These are phyloP conservation scores for Crematogaster levior DNA, from an alignment of 2,888 invertebrate species.

Conservation along the genomic window DNA sequence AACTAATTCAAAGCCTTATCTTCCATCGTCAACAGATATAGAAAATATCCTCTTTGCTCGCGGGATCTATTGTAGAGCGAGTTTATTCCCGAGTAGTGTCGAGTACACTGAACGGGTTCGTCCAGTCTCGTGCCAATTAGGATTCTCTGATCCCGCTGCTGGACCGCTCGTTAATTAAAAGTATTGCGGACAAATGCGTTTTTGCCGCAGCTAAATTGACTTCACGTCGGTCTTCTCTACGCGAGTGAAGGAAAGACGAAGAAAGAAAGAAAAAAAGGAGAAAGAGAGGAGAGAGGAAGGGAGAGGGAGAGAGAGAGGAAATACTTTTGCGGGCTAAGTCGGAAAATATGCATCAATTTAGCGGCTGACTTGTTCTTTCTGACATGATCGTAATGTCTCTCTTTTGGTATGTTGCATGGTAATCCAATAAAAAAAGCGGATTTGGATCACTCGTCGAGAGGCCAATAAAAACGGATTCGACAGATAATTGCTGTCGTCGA, in stretches of 20 bases:
- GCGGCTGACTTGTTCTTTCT: not conserved
- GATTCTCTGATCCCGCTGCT: slow-evolving; percentile 43
- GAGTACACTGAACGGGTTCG: slow-evolving; percentile 32
- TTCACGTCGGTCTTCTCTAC: slow-evolving; percentile 32
- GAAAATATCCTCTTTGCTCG: slow-evolving; percentile 28
- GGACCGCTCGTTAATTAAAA: slow-evolving; percentile 65
- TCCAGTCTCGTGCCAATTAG: slow-evolving; percentile 60
- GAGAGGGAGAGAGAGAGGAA: not conserved
- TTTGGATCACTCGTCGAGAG: not conserved
- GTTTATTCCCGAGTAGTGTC: slow-evolving; percentile 48
- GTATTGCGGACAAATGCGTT: slow-evolving; percentile 64
- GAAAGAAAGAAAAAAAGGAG: not conserved
- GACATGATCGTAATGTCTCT: not conserved
- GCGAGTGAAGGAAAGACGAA: slow-evolving; percentile 16
- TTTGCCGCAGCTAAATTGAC: slow-evolving; percentile 60
- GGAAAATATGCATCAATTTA: slow-evolving; percentile 33
- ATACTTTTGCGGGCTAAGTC: slow-evolving; percentile 33
- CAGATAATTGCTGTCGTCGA: slow-evolving; percentile 33
- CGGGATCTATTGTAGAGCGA: slow-evolving; percentile 27
- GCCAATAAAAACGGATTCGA: slow-evolving; percentile 25
- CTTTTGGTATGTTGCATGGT: not conserved
- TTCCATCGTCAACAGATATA: slow-evolving; percentile 12
- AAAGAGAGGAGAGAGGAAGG: not conserved
- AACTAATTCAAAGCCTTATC: slow-evolving; percentile 23
- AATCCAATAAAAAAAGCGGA: slow-evolving; percentile 1